Base-by-base conservation (phyloP, 2,888 invertebrate genomes). In the Napeogenes sylphis region DNA sequence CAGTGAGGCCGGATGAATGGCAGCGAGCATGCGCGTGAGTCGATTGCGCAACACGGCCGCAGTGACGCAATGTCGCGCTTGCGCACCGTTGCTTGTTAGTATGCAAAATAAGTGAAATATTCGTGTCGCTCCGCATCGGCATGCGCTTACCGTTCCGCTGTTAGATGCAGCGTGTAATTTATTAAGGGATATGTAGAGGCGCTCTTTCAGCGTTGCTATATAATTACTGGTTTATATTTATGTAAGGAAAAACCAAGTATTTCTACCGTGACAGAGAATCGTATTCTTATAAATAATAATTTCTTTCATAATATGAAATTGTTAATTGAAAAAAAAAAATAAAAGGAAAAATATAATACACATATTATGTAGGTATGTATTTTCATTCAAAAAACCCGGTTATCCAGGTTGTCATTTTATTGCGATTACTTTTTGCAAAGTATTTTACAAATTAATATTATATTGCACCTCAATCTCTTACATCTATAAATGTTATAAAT, bases 61-160 rank as follows among this genome's bases (percentile, higher is more conserved):
- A 75, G 79, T 89, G 87, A 87, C 88, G 89, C 81, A 88, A 88
- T 80, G 78, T 78, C 81, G 78, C 83, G 83, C 66, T 71, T 77
- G 70, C 71, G 71, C 76, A 76, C 83, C 82, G 83, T 84, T 82
- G 82, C 84, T 82, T 80, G 82, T 86, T 85, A 81, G 83, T 85
- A 88, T 87, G 87, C 87, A 85, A 85, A 87, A 82, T 85, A 82
- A 82, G 82, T 81, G 77, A 81, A 82, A 83, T 84, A 82, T 83
- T 81, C 79, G 79, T 79, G 82, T 79, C 76, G 78, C 75, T 69
- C 73, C 72, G 71, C 73, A 71, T 72, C 71, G 75, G 77, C 64
- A 78, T 80, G 80, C 78, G 79, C 79, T 78, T 82, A 81, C 83
- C 80, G 82, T 82, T 79, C 71, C 71, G 72, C 71, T 75, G 73